A percentile compares a stretch with the other conserved stretches of the same genome.
phyloP scores from a whole-genome alignment of 2,888 invertebrate genomes.

The Brenthis daphne region DNA sequence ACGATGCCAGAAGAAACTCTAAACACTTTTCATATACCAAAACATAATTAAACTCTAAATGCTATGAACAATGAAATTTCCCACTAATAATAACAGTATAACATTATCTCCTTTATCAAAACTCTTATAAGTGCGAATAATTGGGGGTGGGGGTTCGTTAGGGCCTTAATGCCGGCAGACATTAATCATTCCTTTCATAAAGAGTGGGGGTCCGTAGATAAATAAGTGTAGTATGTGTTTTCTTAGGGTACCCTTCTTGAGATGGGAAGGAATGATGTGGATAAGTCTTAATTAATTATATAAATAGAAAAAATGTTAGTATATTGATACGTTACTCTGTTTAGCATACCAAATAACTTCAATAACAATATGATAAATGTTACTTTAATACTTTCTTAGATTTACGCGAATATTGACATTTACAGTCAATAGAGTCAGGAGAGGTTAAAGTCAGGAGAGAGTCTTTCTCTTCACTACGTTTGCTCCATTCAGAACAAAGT shows the following conservation, averaged over 20 bases:
- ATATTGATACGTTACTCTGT: background rate
- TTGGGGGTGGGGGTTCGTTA: conserved; percentile 69
- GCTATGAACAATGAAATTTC: conserved; percentile 2
- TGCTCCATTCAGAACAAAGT: too few relatives aligned
- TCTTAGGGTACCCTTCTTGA: conserved; percentile 80
- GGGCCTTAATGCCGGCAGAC: conserved; percentile 79
- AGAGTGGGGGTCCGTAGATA: conserved; percentile 80
- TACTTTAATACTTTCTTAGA: too few relatives aligned
- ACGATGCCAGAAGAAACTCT: background rate
- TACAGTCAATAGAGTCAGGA: too few relatives aligned
- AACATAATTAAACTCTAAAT: conserved; percentile 5
- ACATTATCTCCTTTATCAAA: conserved; percentile 58
- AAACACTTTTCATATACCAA: background rate
- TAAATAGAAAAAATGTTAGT: background rate
- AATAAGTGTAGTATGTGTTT: conserved; percentile 82
- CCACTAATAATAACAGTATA: conserved; percentile 19
- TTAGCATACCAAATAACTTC: too few relatives aligned
- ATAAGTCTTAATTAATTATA: conserved; percentile 42
- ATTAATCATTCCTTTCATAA: conserved; percentile 83
- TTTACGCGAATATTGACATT: too few relatives aligned
- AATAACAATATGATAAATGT: too few relatives aligned
- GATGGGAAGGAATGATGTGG: conserved; percentile 53
- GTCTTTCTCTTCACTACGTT: too few relatives aligned
- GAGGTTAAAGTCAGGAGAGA: too few relatives aligned
- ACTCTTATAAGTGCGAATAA: conserved; percentile 81